Evolutionary conservation across 2,797 vertebrate species (phyloP).

Genomic region (Epinephelus coioides): DNA sequence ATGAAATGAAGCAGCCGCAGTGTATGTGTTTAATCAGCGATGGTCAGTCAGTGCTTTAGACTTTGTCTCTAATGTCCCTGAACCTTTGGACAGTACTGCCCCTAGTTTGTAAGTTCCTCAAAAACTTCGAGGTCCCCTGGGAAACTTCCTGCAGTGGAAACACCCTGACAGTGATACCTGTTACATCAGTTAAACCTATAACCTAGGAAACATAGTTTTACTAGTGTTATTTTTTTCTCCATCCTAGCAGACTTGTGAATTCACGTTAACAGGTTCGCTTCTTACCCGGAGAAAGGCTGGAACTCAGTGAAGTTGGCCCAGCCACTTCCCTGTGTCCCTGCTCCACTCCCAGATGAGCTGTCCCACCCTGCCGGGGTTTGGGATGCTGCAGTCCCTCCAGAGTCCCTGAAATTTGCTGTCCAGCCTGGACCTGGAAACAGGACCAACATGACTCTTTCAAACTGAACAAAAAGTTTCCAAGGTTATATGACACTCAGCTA

Average conservation of each 20-base stretch:
- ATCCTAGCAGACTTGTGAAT: not conserved
- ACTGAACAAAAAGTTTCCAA: not conserved
- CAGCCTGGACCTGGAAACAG: constrained; percentile 85
- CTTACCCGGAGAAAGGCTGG: constrained; percentile 93
- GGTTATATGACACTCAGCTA: not conserved
- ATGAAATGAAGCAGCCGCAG: not conserved
- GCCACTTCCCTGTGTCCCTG: constrained; percentile 84
- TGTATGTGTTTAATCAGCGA: not conserved
- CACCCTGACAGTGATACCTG: not conserved
- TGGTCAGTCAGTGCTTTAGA: no score
- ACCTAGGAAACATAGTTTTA: not conserved
- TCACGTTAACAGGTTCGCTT: not conserved
- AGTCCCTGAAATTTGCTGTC: constrained; percentile 89
- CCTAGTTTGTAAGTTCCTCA: no score
- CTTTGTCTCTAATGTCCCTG: not conserved
- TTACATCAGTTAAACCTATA: not conserved
- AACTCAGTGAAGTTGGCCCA: constrained; percentile 96
- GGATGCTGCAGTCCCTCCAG: constrained; percentile 75
- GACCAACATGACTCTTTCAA: not conserved
- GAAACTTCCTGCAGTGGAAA: not conserved
- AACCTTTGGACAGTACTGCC: not conserved
- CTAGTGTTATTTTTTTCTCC: not conserved
- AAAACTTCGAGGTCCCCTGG: no score
- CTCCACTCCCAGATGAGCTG: constrained; percentile 60
- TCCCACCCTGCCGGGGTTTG: constrained; percentile 87